Conservation (phyloP, 2,888 invertebrate genomes). For the Mantis religiosa region DNA sequence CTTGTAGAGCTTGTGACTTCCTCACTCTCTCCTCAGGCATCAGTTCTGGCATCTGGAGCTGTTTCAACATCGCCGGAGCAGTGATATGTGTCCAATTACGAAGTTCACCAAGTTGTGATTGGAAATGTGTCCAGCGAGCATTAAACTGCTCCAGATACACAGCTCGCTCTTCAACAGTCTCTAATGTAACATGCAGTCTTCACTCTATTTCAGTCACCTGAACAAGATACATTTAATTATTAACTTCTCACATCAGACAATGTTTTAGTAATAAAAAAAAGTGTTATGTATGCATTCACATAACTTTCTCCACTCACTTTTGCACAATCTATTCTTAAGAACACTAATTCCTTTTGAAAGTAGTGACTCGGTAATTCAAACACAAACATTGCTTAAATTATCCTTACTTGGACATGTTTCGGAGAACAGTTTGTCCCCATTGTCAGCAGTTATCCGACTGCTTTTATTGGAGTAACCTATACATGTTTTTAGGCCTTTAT, state of each 20-base stretch:
- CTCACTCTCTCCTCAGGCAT: conserved; percentile 78
- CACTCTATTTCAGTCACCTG: conserved; percentile 67
- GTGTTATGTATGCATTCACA: too few species aligned
- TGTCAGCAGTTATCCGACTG: too few species aligned
- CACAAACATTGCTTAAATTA: too few species aligned
- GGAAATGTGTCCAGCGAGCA: conserved; percentile 75
- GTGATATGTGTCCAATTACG: conserved; percentile 76
- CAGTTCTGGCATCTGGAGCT: conserved; percentile 70
- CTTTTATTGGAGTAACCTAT: too few species aligned
- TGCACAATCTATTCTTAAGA: too few species aligned
- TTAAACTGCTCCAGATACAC: conserved; percentile 76
- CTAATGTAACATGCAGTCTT: conserved; percentile 69
- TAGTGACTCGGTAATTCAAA: too few species aligned
- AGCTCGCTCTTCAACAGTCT: conserved; percentile 74
- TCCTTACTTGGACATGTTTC: too few species aligned
- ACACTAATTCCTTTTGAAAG: too few species aligned
- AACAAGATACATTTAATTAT: conserved; percentile 2
- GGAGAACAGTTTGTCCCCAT: too few species aligned
- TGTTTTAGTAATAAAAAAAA: too few species aligned
- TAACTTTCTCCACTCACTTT: too few species aligned
- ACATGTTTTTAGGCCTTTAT: too few species aligned
- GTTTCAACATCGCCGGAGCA: conserved; percentile 69
- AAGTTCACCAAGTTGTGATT: conserved; percentile 68
- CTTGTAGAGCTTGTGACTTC: conserved; percentile 70
- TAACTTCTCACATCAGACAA: background rate